Conservation (phyloP, 2,113 vertebrate genomes). For the Gila orcuttii region DNA sequence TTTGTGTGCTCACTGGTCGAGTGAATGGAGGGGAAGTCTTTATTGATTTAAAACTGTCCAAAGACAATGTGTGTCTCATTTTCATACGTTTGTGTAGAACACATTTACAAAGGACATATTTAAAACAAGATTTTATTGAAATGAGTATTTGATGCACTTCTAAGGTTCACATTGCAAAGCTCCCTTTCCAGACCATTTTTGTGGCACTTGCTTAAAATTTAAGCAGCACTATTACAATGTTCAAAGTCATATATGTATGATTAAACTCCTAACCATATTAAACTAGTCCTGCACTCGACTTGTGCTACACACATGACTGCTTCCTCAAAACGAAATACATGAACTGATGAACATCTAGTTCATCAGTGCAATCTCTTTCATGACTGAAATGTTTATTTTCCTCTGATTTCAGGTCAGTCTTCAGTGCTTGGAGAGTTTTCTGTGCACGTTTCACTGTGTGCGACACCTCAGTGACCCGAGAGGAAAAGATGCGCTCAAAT, state of each 20-base stretch:
- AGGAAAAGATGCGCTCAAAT: slow-evolving; percentile 73
- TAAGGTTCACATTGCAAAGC: not conserved
- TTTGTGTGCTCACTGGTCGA: not conserved
- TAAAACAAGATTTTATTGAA: not conserved
- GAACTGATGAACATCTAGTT: not conserved
- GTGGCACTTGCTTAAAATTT: not conserved
- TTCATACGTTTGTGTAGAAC: not conserved
- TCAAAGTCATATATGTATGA: not conserved
- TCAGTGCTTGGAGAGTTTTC: slow-evolving; percentile 79
- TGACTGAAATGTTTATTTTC: not conserved
- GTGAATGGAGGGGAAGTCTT: not conserved
- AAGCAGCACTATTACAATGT: not conserved
- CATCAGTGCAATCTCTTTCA: not conserved
- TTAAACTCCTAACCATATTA: not conserved
- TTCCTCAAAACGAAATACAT: not conserved
- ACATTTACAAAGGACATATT: not conserved
- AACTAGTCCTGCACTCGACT: not conserved
- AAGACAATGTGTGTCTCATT: not conserved
- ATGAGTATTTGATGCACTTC: not conserved
- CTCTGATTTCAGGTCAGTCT: slow-evolving; percentile 73
- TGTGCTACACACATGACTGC: not conserved
- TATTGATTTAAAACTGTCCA: not conserved
- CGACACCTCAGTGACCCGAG: slow-evolving; percentile 65
- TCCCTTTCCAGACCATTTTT: too few relatives aligned
- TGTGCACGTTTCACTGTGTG: slow-evolving; percentile 79